Conservation (phyloP, 2,888 invertebrate genomes). For the Drosophila algonquin region DNA sequence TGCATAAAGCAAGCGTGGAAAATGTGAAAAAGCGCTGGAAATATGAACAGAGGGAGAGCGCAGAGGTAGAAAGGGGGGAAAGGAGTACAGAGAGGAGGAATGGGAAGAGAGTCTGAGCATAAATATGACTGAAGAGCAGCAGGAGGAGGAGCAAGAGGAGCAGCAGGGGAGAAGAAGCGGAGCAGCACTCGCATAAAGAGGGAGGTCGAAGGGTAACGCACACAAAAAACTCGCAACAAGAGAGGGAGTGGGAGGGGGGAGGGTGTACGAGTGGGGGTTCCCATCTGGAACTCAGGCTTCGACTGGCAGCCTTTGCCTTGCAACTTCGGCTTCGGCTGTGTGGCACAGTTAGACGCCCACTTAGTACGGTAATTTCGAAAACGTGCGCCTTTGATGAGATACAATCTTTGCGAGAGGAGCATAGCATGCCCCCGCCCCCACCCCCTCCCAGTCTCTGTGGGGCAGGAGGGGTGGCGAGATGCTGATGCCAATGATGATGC, state of each 20-base stretch:
- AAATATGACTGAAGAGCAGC: not conserved
- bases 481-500: constrained; percentile 48
- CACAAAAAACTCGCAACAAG: constrained; percentile 33
- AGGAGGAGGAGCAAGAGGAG: too few species aligned
- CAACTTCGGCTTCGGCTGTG: constrained; percentile 18
- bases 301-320: not conserved
- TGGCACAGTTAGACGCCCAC: constrained; percentile 82
- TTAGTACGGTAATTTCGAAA: constrained; percentile 84
- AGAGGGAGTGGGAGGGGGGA: too few species aligned
- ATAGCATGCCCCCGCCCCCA: constrained; percentile 7
- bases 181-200: not conserved
- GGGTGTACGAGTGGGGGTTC: constrained; percentile 2
- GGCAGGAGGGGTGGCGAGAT: not conserved
- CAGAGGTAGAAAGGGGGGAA: not conserved
- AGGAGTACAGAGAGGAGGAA: not conserved
- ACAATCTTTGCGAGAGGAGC: constrained; percentile 65
- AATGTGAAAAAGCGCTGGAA: constrained; percentile 67
- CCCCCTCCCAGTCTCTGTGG: too few species aligned
- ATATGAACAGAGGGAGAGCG: constrained; percentile 44
- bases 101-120: not conserved
- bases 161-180: not conserved
- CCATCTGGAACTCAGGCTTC: not conserved
- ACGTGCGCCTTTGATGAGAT: constrained; percentile 83
- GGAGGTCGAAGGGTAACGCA: constrained; percentile 50
- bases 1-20: constrained; percentile 78